Conservation (phyloP, 2,888 invertebrate genomes). For the Keiferia lycopersicella region DNA sequence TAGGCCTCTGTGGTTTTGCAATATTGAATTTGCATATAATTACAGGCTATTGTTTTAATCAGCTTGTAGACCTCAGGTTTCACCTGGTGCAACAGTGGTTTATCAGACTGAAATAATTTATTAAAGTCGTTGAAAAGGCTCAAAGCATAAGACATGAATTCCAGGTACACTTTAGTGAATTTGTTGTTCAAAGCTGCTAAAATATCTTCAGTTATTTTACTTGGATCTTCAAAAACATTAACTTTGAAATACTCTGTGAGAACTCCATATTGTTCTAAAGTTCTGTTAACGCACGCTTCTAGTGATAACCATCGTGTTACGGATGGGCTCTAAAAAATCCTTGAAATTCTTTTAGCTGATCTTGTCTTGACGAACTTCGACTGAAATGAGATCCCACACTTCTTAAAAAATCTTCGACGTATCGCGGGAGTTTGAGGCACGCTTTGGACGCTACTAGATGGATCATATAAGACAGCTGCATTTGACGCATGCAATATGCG, state of each 20-base stretch:
- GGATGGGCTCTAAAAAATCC: slow-evolving; percentile 30
- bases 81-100: slow-evolving; percentile 27
- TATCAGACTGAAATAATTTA: slow-evolving; percentile 24
- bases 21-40: neutral
- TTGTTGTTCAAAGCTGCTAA: slow-evolving; percentile 26
- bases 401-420: slow-evolving; percentile 44
- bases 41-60: neutral
- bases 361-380: slow-evolving; percentile 29
- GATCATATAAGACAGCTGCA: slow-evolving; percentile 50
- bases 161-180: slow-evolving; percentile 32
- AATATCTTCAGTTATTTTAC: slow-evolving; percentile 30
- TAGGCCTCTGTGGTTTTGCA: neutral
- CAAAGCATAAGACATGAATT: slow-evolving; percentile 32
- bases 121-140: slow-evolving; percentile 23
- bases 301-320: slow-evolving; percentile 34
- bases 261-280: slow-evolving; percentile 29
- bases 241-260: slow-evolving; percentile 30
- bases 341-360: slow-evolving; percentile 29
- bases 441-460: slow-evolving; percentile 48
- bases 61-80: slow-evolving; percentile 29
- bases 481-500: slow-evolving; percentile 44
- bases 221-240: slow-evolving; percentile 32
- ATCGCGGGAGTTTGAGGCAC: slow-evolving; percentile 45
- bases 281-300: slow-evolving; percentile 25
- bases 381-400: slow-evolving; percentile 36